Conservation (phyloP, 2,797 vertebrate genomes). For the Mormyrops attenuatus region DNA sequence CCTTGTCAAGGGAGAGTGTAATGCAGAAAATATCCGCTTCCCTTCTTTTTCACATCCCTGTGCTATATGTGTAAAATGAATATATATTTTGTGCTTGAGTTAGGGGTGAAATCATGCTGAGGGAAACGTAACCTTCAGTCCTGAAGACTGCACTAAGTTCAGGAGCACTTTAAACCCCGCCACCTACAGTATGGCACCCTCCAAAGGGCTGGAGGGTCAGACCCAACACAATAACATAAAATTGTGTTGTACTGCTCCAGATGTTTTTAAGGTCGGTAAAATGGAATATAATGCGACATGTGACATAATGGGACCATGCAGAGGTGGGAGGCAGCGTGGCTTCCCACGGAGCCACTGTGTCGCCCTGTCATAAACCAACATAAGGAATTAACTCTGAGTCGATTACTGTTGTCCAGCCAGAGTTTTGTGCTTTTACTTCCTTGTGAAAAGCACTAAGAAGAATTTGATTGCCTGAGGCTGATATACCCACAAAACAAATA, state of each 20-base stretch:
- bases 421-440: neutral
- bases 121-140: neutral
- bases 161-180: neutral
- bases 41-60: neutral
- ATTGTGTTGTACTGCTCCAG: neutral
- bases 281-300: neutral
- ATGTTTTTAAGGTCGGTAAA: neutral
- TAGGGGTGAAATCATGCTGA: neutral
- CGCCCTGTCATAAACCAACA: neutral
- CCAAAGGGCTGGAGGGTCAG: neutral
- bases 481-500: neutral
- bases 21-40: neutral
- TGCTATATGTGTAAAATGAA: neutral
- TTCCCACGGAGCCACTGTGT: neutral
- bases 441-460: neutral
- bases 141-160: neutral
- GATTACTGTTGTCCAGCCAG: neutral
- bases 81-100: neutral
- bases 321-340: too few relatives aligned
- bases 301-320: neutral
- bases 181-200: neutral
- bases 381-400: neutral
- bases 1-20: neutral
- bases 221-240: neutral
- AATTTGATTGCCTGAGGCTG: neutral